Base-by-base conservation (phyloP, 2,113 vertebrate genomes). In the Psammodynastes pulverulentus region DNA sequence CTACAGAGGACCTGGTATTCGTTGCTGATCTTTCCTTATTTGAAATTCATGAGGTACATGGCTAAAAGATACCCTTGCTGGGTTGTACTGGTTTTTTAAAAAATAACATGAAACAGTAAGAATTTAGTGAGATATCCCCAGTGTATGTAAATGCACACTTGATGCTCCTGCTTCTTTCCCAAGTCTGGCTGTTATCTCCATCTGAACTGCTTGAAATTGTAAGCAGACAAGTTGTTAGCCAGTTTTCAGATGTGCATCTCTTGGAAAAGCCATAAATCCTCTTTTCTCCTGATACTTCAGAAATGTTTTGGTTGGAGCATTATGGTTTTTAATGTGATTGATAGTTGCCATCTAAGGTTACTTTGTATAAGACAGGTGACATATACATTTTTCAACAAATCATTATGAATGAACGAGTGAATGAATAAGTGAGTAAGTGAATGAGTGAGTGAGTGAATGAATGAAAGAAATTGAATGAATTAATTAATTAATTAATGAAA, bases 11-110 rank as follows among this genome's bases (percentile, higher is more conserved):
- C 23, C n/a, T 46, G 15, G 94, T 97, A 67, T 98, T 98, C 56
- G 94, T 95, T 1, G 97, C 98, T 91, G 98, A 98, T 96, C 96
- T 98, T 91, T 98, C 98, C 2, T 95, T 98, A 53, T 97, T 98
- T 95, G 98, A 98, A 97, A 98, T 96, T 84, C 95, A 96, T 91
- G 98, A 99, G 98, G 99, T 99, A 97, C 98, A 95, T 95, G 51
- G 51, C n/a, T 87, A 6, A 79, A 39, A 79, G 6, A 21, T 17
- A 21, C 7, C 7, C 72, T 79, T 79, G 72, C 34, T 43, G 17
- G 72, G 17, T 79, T 43, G 34, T 79, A 43, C 17, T 79, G 34
- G 9, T 43, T 79, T 79, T 72, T 72, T 34, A 1, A 2, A 79
- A 79, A 43, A 21, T 79, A 79, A 19, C n/a, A 39, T 79, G 6